These are phyloP conservation scores for Deilephila porcellus DNA, from an alignment of 2,888 invertebrate species.

Conservation along the genomic window DNA sequence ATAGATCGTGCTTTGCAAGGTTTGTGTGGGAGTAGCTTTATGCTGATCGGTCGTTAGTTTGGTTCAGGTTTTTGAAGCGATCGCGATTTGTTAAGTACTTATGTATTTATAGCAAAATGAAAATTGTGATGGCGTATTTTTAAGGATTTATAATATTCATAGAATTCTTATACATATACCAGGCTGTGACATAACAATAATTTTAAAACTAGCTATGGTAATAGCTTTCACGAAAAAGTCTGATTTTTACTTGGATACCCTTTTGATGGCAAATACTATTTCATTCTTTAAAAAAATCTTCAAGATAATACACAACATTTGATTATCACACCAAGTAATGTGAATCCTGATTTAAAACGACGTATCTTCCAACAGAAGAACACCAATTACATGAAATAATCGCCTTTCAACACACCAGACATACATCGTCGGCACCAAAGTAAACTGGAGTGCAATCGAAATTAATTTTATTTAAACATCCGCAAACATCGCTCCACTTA, in stretches of 20 bases:
- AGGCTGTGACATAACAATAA: too few relatives aligned
- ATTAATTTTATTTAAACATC: neutral
- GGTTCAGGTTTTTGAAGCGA: neutral
- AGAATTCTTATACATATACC: too few relatives aligned
- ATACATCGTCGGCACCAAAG: neutral
- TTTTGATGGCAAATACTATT: too few relatives aligned
- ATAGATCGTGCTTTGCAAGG: neutral
- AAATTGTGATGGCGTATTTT: too few relatives aligned
- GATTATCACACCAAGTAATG: too few relatives aligned
- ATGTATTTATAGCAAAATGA: too few relatives aligned
- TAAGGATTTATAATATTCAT: too few relatives aligned
- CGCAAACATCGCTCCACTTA: constrained; percentile 8
- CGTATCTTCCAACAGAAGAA: neutral
- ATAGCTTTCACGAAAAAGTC: too few relatives aligned
- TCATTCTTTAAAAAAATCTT: too few relatives aligned
- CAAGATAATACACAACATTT: too few relatives aligned
- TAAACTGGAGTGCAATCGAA: neutral
- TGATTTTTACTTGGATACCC: too few relatives aligned
- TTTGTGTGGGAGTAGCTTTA: neutral
- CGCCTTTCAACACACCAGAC: neutral
- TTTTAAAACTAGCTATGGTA: too few relatives aligned
- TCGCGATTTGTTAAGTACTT: neutral
- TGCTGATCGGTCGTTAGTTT: neutral
- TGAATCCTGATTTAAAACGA: neutral
- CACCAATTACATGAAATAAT: neutral